Evolutionary conservation across 2,113 vertebrate species (phyloP), one percentile per base, ranked within the genome.

Genomic region (Cyanistes caeruleus): DNA sequence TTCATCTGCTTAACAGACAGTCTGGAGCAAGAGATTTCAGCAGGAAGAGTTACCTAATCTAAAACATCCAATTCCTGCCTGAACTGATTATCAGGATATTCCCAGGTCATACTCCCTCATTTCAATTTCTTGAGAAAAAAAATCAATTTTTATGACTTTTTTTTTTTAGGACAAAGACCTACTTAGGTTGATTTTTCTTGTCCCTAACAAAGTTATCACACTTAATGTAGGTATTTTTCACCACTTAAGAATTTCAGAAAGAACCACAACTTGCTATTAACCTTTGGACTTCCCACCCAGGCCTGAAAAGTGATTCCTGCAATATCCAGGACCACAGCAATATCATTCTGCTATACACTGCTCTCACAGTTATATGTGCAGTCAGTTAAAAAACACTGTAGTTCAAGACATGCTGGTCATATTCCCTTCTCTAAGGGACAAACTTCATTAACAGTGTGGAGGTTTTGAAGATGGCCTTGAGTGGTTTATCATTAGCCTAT

Each of bases 31-130:
- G 27, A 63, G 23, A 73, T 35, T 55, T 91, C 23, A 2, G 24
- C 59, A 93, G 91, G 75, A 96, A 94, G 28, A 89, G 51, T 85
- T 76, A 95, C 27, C 67, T 90, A 91, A 96, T 85, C 23, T 9
- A 22, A 89, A 95, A 87, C 63, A 77, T 91, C 69, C 7, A 31
- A 84, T 82, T 94, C 16, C 51, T 96, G 93, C 46, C 84, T 96
- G 52, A 91, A 82, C 11, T 58, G 63, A 87, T 94, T 89, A 94
- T 65, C 33, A 64, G 74, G 43, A 73, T 95, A 87, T 79, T 91
- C 69, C 37, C 35, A 72, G 52, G 53, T 33, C 37, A 46, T 49
- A 84, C 65, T 7, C 20, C 9, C 15, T 69, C 41, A 43, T 51
- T 82, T 83, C 31, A 58, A 23, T 69, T 83, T 68, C 23, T 87